Evolutionary conservation across 23 tunicate genomes (phyloP).

Genomic region (Trididemnum nubilum): DNA sequence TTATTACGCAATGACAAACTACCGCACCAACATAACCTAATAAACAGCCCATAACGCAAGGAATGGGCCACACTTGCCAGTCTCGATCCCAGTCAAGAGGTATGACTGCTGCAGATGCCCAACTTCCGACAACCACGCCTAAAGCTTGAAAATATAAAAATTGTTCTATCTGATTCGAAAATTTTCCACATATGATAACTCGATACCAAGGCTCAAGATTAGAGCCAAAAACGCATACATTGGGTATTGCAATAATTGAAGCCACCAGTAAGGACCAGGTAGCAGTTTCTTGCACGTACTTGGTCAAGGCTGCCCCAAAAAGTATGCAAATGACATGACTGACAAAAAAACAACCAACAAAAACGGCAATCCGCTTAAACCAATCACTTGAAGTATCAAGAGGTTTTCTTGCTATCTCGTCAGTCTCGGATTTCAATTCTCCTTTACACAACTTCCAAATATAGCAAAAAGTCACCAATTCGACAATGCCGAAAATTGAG

Average conservation of each 20-base stretch:
- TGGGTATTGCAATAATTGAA: conserved; percentile 53
- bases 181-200: conserved; percentile 59
- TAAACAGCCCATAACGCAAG: conserved; percentile 71
- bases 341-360: conserved; percentile 38
- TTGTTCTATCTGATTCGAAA: conserved; percentile 20
- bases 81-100: conserved; percentile 96
- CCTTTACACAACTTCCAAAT: conserved; percentile 44
- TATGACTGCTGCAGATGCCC: conserved; percentile 77
- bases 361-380: conserved; percentile 9
- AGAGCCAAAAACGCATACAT: conserved; percentile 55
- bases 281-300: conserved; percentile 54
- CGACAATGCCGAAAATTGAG: conserved; percentile 1
- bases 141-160: conserved; percentile 49
- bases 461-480: conserved; percentile 22
- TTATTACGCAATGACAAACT: conserved; percentile 33
- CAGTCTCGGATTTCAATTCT: not conserved
- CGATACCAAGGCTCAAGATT: conserved; percentile 28
- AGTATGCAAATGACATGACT: conserved; percentile 57
- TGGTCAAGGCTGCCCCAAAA: conserved; percentile 74
- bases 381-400: not conserved
- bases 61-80: conserved; percentile 95
- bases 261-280: conserved; percentile 69
- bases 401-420: not conserved
- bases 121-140: conserved; percentile 61
- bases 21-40: conserved; percentile 53